phyloP scores from a whole-genome alignment of 2,888 invertebrate species.

The Blera fallax region DNA sequence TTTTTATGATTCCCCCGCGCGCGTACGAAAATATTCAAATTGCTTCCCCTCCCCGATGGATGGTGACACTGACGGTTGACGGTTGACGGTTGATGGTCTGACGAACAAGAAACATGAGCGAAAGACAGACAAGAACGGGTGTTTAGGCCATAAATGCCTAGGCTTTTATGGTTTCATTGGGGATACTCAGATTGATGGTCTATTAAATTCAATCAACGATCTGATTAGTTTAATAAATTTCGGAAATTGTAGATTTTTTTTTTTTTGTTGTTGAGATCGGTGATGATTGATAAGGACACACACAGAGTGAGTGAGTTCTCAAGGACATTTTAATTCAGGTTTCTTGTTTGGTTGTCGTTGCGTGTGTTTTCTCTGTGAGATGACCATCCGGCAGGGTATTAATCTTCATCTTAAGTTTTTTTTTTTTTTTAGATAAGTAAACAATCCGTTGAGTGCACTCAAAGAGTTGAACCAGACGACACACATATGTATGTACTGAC shows the following conservation, averaged over 20 bases:
- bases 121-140: too few relatives aligned
- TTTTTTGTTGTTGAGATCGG: constrained; percentile 25
- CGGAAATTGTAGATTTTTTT: neutral
- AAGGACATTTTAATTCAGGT: constrained; percentile 41
- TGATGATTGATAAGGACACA: constrained; percentile 52
- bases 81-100: neutral
- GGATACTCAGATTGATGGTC: constrained; percentile 62
- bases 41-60: neutral
- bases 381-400: constrained; percentile 6
- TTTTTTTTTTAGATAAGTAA: constrained; percentile 24
- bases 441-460: constrained; percentile 10
- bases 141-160: constrained; percentile 23
- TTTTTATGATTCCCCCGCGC: constrained; percentile 25
- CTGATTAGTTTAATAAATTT: constrained; percentile 55
- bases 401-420: constrained; percentile 7
- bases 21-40: constrained; percentile 30
- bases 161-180: constrained; percentile 43
- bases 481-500: neutral
- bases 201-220: constrained; percentile 64
- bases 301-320: constrained; percentile 4
- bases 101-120: neutral
- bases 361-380: neutral
- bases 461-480: neutral
- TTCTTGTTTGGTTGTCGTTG: neutral
- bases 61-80: neutral